Conservation (phyloP, 1,140 invertebrate species). For the Neodiprion fabricii region DNA sequence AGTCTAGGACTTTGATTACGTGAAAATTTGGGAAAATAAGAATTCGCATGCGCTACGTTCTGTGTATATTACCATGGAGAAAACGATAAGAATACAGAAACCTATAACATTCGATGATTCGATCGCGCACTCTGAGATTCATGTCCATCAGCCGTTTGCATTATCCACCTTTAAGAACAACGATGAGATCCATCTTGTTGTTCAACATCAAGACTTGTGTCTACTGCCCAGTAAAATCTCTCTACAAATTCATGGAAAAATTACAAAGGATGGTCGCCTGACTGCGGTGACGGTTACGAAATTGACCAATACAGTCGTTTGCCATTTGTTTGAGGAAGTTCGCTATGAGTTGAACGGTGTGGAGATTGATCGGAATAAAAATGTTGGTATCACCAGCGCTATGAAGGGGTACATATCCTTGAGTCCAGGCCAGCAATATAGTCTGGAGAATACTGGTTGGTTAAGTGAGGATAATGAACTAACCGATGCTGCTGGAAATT, state of each 20-base stretch:
- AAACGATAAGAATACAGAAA: slow-evolving; percentile 33
- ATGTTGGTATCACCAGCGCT: too few relatives aligned
- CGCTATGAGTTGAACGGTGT: too few relatives aligned
- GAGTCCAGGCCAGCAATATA: too few relatives aligned
- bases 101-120: too few relatives aligned
- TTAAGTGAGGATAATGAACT: too few relatives aligned
- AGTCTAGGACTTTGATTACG: slow-evolving; percentile 22
- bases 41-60: not conserved
- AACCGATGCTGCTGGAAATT: too few relatives aligned
- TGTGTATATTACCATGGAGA: slow-evolving; percentile 10
- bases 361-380: too few relatives aligned
- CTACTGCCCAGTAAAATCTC: slow-evolving; percentile 44
- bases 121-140: too few relatives aligned
- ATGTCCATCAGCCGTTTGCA: slow-evolving; percentile 36
- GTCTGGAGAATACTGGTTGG: too few relatives aligned
- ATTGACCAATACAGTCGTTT: slow-evolving; percentile 49
- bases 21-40: not conserved
- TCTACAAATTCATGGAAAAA: slow-evolving; percentile 44
- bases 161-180: slow-evolving; percentile 43
- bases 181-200: slow-evolving; percentile 50
- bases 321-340: slow-evolving; percentile 56
- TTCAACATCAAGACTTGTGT: slow-evolving; percentile 52
- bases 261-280: slow-evolving; percentile 30
- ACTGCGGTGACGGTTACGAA: slow-evolving; percentile 2
- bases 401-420: too few relatives aligned